A percentile compares a stretch with the other conserved stretches of the same genome.
phyloP scores from a whole-genome alignment of 2,888 invertebrate species.

The Drosophila buzzatii region DNA sequence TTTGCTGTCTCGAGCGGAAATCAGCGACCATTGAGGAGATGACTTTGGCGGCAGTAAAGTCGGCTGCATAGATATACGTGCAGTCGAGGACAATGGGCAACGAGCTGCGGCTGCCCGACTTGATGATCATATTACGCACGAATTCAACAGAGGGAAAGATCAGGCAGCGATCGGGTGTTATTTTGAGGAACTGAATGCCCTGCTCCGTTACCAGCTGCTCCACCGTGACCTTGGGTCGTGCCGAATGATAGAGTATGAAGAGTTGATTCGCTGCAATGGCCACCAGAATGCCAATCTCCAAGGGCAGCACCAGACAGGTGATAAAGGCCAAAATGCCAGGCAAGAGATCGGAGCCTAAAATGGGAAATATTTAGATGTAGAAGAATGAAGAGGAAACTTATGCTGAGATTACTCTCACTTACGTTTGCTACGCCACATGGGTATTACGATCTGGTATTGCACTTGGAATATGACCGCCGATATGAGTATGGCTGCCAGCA shows the following conservation, averaged over 20 bases:
- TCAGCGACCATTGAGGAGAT: constrained; percentile 91
- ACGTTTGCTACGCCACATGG: constrained; percentile 96
- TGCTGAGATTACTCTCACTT: constrained; percentile 71
- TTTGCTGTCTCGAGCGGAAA: constrained; percentile 90
- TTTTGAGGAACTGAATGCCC: constrained; percentile 91
- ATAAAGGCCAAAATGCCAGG: constrained; percentile 95
- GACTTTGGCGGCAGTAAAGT: constrained; percentile 94
- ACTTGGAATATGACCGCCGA: constrained; percentile 96
- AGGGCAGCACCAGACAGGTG: constrained; percentile 92
- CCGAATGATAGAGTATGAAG: constrained; percentile 94
- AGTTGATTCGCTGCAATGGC: constrained; percentile 93
- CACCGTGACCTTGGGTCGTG: constrained; percentile 93
- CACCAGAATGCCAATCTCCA: constrained; percentile 94
- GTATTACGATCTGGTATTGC: constrained; percentile 92
- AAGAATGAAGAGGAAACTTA: neutral
- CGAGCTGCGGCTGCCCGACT: constrained; percentile 88
- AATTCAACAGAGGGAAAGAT: constrained; percentile 96
- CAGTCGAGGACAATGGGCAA: constrained; percentile 94
- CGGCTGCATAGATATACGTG: constrained; percentile 94
- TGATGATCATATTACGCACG: constrained; percentile 92
- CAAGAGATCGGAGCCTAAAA: constrained; percentile 93
- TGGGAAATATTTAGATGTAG: neutral
- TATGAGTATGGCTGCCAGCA: constrained; percentile 95
- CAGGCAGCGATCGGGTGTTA: constrained; percentile 94
- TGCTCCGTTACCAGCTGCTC: constrained; percentile 90